Percentiles rank a stretch among this genome's conserved stretches.
Evolutionary conservation across 2,113 vertebrate species (phyloP).

Genomic region (Pituophis catenifer): DNA sequence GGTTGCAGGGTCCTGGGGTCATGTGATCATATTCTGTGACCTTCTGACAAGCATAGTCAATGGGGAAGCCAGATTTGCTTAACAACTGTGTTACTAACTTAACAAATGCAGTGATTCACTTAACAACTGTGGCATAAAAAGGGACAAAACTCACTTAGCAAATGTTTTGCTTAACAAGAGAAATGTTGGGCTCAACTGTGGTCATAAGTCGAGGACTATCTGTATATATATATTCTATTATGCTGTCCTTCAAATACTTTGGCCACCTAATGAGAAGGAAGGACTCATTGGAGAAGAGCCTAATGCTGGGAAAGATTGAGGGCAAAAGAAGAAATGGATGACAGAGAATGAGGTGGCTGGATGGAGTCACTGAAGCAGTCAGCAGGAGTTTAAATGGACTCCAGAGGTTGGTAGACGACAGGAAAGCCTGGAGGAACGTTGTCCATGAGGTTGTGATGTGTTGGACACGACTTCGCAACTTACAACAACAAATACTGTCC

Average conservation of each 20-base stretch:
- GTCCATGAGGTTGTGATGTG: too few species aligned
- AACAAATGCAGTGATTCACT: neutral
- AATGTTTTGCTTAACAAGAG: neutral
- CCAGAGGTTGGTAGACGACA: too few species aligned
- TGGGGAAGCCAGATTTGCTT: neutral
- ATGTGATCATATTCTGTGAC: neutral
- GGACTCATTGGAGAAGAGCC: too few species aligned
- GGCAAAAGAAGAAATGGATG: too few species aligned
- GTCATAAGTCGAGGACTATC: neutral
- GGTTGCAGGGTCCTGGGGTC: neutral
- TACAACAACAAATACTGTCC: neutral
- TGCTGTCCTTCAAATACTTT: too few species aligned
- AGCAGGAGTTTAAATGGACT: too few species aligned
- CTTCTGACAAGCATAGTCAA: neutral
- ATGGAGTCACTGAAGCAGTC: too few species aligned
- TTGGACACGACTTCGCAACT: too few species aligned
- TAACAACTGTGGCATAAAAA: neutral
- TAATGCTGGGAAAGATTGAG: too few species aligned
- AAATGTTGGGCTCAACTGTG: neutral
- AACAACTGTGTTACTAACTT: neutral
- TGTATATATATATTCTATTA: neutral
- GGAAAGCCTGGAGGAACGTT: too few species aligned
- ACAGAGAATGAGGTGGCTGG: too few species aligned
- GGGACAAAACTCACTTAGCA: neutral
- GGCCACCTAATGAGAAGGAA: too few species aligned